Evolutionary conservation across 2,888 invertebrate genomes (phyloP).

Genomic region (Ametastegia equiseti): DNA sequence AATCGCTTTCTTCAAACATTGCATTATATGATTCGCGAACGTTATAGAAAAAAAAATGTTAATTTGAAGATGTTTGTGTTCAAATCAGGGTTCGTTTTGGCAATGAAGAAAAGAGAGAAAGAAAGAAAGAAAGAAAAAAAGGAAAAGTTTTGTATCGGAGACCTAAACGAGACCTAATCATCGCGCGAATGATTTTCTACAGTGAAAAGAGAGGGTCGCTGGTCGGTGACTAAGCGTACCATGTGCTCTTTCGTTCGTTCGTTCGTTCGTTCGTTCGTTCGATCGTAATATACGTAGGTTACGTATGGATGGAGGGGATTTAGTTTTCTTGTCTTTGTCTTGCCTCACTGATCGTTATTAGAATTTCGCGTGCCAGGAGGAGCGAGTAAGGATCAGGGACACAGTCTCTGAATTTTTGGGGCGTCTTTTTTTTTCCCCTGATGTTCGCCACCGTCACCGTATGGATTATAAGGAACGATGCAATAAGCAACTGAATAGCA

Average conservation of each 20-base stretch:
- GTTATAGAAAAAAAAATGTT: too few relatives aligned
- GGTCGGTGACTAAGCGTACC: constrained; percentile 44
- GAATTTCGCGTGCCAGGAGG: neutral
- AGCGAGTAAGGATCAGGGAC: neutral
- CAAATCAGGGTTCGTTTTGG: neutral
- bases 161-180: neutral
- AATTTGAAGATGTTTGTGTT: too few relatives aligned
- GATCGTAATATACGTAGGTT: neutral
- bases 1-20: too few relatives aligned
- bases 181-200: neutral
- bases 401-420: neutral
- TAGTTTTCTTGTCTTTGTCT: neutral
- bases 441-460: neutral
- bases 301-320: too few relatives aligned
- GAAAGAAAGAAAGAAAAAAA: too few relatives aligned
- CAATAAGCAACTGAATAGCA: too few relatives aligned
- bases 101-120: too few relatives aligned
- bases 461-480: constrained; percentile 7
- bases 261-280: constrained; percentile 15
- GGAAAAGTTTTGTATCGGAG: neutral
- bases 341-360: constrained; percentile 16
- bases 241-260: constrained; percentile 40
- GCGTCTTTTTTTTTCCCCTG: neutral
- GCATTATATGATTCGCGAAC: too few relatives aligned
- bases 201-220: constrained; percentile 30